Evolutionary conservation across 2,888 invertebrate genomes (phyloP), one percentile per base, ranked within the genome.

Genomic region (Drosophila putrida): DNA sequence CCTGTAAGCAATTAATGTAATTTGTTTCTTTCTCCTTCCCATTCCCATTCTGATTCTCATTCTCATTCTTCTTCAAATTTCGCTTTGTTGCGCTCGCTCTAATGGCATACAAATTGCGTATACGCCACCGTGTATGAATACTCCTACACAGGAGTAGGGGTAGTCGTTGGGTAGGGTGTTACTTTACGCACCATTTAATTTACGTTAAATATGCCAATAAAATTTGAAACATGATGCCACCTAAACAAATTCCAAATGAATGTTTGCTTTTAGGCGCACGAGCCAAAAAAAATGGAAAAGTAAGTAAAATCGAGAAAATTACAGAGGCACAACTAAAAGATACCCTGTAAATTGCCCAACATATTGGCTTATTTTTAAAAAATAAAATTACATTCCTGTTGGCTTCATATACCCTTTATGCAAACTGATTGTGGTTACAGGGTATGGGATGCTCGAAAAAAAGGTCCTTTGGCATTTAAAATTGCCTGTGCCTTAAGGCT

Each of bases 201-300:
- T 82, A 75, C 80, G 80, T 74, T 83, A 85, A 88, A 84, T 86
- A 82, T 88, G 80, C 83, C 88, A 86, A 88, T 82, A 80, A 86
- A 86, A 83, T 86, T 79, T 77, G 69, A 69, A 86, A 80, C 86
- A 82, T 53, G 73, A 79, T 67, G 82, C 75, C 60, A 71, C 59
- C 72, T 66, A 58, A 71, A 65, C 65, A 68, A 82, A 63, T 73
- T 71, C 51, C 36, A 13, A 76, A 82, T 75, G 77, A 79, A 85
- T 82, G 74, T 79, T 85, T 88, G 77, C 70, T 69, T 61, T 74
- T 59, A 65, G 60, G 49, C 55, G 20, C 31, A 49, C 39, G 54
- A 25, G n/a, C 44, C 8, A 41, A 33, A 44, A 64, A 35, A 31
- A 8, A 31, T 2, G 6, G 13, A 4, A 49, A 57, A 28, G 25